These are phyloP conservation scores for Martes flavigula DNA, from an alignment of 2,797 vertebrate genomes.

Conservation along the genomic window DNA sequence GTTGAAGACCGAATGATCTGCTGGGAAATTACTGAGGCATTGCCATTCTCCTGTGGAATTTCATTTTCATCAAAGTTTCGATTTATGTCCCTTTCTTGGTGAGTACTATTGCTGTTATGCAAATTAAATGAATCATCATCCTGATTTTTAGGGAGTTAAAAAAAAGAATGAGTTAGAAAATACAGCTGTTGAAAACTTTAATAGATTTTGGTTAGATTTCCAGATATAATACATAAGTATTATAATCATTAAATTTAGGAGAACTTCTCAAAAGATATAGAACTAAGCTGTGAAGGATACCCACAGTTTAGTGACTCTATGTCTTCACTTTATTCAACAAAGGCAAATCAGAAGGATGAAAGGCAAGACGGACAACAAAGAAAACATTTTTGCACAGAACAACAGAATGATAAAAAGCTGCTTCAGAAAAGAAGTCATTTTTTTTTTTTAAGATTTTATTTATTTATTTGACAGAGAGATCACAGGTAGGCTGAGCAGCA, in stretches of 20 bases:
- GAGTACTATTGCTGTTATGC: slow-evolving; percentile 83
- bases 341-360: background rate
- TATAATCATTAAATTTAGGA: background rate
- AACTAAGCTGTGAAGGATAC: background rate
- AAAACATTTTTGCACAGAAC: background rate
- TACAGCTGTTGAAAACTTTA: slow-evolving; percentile 12
- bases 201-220: background rate
- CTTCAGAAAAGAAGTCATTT: background rate
- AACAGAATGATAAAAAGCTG: background rate
- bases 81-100: slow-evolving; percentile 84
- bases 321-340: background rate
- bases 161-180: slow-evolving; percentile 2
- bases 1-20: slow-evolving; percentile 83
- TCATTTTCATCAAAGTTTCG: slow-evolving; percentile 85
- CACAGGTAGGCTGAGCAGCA: no score
- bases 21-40: slow-evolving; percentile 80
- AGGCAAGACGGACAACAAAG: background rate
- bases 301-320: background rate
- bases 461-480: no score
- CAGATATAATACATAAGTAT: background rate
- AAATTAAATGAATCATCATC: slow-evolving; percentile 83
- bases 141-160: slow-evolving; percentile 74
- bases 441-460: no score
- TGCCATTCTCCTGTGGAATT: slow-evolving; percentile 83
- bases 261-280: background rate